Evolutionary conservation across 2,797 vertebrate genomes (phyloP).

Genomic region (Lepus oiostolus): DNA sequence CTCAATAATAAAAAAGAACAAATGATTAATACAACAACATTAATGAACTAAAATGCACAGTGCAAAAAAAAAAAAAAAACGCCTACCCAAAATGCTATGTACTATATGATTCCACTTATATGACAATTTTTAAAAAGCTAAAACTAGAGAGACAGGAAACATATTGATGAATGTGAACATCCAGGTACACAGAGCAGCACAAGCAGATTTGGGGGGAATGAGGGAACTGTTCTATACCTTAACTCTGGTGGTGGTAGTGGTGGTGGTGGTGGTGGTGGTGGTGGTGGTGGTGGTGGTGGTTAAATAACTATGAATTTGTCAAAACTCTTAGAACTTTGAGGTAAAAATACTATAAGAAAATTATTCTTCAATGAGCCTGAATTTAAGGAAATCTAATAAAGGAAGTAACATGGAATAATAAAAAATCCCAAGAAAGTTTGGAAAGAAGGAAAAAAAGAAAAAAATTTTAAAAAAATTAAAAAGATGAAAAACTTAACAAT

Average conservation of each 20-base stretch:
- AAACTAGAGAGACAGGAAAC: not conserved
- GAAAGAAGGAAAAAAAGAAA: not conserved
- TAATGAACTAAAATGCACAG: not conserved
- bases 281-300: not conserved
- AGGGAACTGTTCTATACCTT: not conserved
- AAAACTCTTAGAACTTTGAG: not conserved
- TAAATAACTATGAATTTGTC: not conserved
- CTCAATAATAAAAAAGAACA: not conserved
- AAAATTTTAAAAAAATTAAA: not conserved
- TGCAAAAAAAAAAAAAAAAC: not conserved
- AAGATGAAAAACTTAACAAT: not conserved
- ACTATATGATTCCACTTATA: not conserved
- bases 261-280: not conserved
- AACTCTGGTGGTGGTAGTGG: not conserved
- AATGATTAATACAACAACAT: not conserved
- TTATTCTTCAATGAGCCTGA: not conserved
- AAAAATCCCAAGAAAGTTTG: not conserved
- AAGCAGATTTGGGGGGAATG: not conserved
- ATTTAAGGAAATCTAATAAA: not conserved
- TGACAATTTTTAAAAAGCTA: not conserved
- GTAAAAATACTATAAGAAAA: constrained; percentile 17
- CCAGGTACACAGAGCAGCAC: not conserved
- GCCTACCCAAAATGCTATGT: not conserved
- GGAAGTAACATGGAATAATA: not conserved
- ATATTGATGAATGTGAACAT: too few species aligned